phyloP scores from a whole-genome alignment of 2,113 vertebrate species.

The Cephalopterus ornatus region DNA sequence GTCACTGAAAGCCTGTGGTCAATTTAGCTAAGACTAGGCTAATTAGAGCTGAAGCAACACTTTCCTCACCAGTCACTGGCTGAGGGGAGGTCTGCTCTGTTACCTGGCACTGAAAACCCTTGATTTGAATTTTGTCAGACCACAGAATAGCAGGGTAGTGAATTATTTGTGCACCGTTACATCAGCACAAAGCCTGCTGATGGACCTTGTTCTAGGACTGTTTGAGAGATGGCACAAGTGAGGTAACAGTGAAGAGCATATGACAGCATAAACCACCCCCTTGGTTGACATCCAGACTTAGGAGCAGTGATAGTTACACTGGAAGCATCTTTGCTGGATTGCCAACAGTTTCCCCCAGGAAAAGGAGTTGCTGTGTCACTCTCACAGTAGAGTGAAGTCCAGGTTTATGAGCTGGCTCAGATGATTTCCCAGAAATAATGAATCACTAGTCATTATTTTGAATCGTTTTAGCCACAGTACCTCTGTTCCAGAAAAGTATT shows the following conservation, averaged over 20 bases:
- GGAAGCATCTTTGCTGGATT: accelerated
- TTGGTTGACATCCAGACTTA: background rate
- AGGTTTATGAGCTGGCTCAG: background rate
- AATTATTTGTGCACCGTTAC: background rate
- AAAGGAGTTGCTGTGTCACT: background rate
- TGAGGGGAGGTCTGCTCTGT: background rate
- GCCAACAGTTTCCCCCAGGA: background rate
- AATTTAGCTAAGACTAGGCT: background rate
- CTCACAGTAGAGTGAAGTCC: background rate
- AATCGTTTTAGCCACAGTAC: background rate
- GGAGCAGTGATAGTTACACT: background rate
- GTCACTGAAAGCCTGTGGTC: background rate
- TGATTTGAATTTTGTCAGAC: background rate
- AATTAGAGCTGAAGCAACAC: background rate
- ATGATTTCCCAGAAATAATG: background rate
- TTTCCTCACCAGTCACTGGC: background rate
- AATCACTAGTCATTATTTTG: too few relatives aligned
- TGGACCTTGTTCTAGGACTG: background rate
- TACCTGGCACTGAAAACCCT: background rate
- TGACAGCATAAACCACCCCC: background rate
- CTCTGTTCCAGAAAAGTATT: background rate
- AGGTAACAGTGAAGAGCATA: background rate
- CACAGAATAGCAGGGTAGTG: background rate
- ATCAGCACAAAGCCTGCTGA: background rate
- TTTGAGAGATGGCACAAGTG: background rate